Base-by-base conservation (phyloP, 2,888 invertebrate species). In the Caenorhabditis drosophilae region DNA sequence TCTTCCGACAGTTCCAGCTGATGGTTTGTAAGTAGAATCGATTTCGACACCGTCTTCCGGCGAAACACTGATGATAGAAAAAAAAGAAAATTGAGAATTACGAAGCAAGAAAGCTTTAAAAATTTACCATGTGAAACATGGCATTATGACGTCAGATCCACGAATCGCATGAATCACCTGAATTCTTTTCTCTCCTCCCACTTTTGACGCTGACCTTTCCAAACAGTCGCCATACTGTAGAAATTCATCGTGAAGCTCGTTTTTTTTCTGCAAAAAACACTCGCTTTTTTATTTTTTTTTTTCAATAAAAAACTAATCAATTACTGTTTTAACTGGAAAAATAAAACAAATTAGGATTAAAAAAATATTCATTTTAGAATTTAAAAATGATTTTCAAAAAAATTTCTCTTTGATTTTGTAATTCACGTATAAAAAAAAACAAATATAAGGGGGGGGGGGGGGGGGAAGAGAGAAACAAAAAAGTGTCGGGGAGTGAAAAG, bases 41-140 rank as follows among this genome's bases (percentile, higher is more conserved):
- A 72, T 68, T 47, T 72, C 72, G 4, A 66, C 26, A 9, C 59
- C 68, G 46, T 72, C 72, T 52, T 72, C 72, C 18, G 72, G 72
- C 18, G 67, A 62, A 11, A 72, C 63, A 52, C 72, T 71, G 56
- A 16, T n/a, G n/a, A n/a, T n/a, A n/a, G n/a, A 12, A 12, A 9
- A 40, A 18, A 44, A 44, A 11, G 15, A 12, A n/a, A 4, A 9
- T 25, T 44, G 20, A 44, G n/a, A 22, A 44, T 15, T 11, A 11
- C 23, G 20, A 44, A 44, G 4, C 6, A 22, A 44, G 44, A 4
- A 25, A 26, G 9, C 40, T 40, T 18, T 18, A 40, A 20, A 18
- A 16, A 40, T 40, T 40, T 18, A 63, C 69, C 69, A 70, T 2
- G 62, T 54, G 34, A 70, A 70, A 22, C 70, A 70, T 0, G 70